Base-by-base conservation (phyloP, 2,888 invertebrate species). In the Dysmachus trigonus region DNA sequence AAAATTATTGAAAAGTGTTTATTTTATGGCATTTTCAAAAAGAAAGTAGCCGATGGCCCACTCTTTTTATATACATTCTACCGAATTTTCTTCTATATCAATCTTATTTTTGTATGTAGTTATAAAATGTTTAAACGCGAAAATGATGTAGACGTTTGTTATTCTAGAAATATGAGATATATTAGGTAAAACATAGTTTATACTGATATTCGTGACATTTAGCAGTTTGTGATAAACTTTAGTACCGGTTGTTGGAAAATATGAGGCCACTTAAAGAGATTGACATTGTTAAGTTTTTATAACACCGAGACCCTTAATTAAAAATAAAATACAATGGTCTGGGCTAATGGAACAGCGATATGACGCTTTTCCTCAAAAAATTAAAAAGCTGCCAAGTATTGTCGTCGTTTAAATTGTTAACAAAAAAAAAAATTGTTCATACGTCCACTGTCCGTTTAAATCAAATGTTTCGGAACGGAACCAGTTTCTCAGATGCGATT, bases 401-500 rank as follows among this genome's bases (percentile, higher is more conserved):
- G 62, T 62, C 62, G 62, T 4, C 13, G 62, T 6, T 10, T 47
- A 47, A 47, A 47, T 47, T 47, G n/a, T 47, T 47, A 47, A 33
- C 33, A 33, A 33, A 33, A 33, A 33, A 41, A 62, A 51, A 41
- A 41, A 41, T 41, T 27, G 7, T 62, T 62, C 62, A 62, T 62
- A 62, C n/a, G 15, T 86, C 41, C 73, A 86, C 35, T 71, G 71
- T 86, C 79, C 86, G 79, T 86, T 86, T 79, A 71, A 41, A 71
- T 62, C 51, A 86, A 86, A 86, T 86, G 81, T 86, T 71, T 86
- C 81, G 86, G 79, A 86, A 86, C 86, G 71, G 71, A 86, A 86
- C 83, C 83, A 83, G 83, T 83, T 83, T 82, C 35, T 82, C 62
- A 31, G 30, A 18, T 10, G 33, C 33, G 33, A 62, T 82, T 79